These are phyloP conservation scores for Ailuropoda melanoleuca DNA, from an alignment of 2,113 vertebrate species.

Conservation along the genomic window DNA sequence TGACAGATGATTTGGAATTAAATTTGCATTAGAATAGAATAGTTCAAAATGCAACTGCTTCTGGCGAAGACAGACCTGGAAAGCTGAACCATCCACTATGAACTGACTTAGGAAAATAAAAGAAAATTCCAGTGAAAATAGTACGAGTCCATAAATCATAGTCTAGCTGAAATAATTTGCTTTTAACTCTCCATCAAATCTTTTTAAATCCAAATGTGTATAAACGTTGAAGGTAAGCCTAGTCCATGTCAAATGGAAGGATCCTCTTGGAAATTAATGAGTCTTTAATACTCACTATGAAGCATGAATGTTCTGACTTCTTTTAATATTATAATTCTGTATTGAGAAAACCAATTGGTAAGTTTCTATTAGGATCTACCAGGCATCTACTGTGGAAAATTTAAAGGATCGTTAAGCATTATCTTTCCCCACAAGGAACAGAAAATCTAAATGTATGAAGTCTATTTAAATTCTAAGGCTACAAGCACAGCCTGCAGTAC, in stretches of 20 bases:
- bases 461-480: neutral
- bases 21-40: conserved; percentile 47
- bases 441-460: neutral
- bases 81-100: neutral
- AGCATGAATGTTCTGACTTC: neutral
- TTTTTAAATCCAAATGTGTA: neutral
- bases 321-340: neutral
- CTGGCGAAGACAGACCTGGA: neutral
- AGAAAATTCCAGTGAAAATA: neutral
- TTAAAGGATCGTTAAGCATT: conserved; percentile 7
- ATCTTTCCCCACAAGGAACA: neutral
- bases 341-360: neutral
- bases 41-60: conserved; percentile 49
- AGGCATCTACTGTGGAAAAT: neutral
- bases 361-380: neutral
- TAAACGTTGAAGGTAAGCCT: neutral
- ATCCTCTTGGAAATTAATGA: conserved; percentile 35
- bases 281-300: neutral
- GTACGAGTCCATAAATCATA: neutral
- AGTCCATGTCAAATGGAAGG: neutral
- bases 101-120: neutral
- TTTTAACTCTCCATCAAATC: neutral
- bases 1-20: conserved; percentile 53
- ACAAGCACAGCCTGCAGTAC: neutral
- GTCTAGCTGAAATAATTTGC: neutral